These are phyloP conservation scores for Melitaea athalia DNA, from an alignment of 2,888 invertebrate species.

Conservation along the genomic window DNA sequence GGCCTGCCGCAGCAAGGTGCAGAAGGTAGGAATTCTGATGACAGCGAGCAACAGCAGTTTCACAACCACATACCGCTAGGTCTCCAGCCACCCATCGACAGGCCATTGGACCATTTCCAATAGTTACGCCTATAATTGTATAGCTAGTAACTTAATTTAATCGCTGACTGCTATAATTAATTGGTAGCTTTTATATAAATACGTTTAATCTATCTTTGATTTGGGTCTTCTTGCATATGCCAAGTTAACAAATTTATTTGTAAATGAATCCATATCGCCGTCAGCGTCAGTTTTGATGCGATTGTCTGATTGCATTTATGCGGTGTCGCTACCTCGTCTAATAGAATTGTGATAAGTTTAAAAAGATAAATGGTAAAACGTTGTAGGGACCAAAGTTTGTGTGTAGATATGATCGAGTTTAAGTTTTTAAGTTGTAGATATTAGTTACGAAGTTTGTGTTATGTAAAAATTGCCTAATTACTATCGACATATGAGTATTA, in stretches of 20 bases:
- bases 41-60: slow-evolving; percentile 53
- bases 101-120: slow-evolving; percentile 73
- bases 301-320: slow-evolving; percentile 32
- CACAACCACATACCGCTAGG: slow-evolving; percentile 75
- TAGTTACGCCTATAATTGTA: slow-evolving; percentile 47
- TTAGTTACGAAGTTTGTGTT: not conserved
- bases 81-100: slow-evolving; percentile 72
- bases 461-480: slow-evolving; percentile 59
- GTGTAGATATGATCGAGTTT: not conserved
- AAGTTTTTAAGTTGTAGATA: not conserved
- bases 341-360: slow-evolving; percentile 47
- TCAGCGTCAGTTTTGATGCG: slow-evolving; percentile 18
- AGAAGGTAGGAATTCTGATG: slow-evolving; percentile 67
- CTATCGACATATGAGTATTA: slow-evolving; percentile 48
- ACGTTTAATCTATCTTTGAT: not conserved
- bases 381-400: not conserved
- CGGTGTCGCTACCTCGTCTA: slow-evolving; percentile 43
- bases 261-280: slow-evolving; percentile 8
- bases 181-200: not conserved
- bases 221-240: not conserved
- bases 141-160: slow-evolving; percentile 33
- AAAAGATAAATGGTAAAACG: slow-evolving; percentile 1
- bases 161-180: slow-evolving; percentile 11
- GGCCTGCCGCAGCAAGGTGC: slow-evolving; percentile 62
- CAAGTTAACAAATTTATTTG: not conserved